phyloP scores from a whole-genome alignment of 2,797 vertebrate species.

The Leptodactylus fallax region DNA sequence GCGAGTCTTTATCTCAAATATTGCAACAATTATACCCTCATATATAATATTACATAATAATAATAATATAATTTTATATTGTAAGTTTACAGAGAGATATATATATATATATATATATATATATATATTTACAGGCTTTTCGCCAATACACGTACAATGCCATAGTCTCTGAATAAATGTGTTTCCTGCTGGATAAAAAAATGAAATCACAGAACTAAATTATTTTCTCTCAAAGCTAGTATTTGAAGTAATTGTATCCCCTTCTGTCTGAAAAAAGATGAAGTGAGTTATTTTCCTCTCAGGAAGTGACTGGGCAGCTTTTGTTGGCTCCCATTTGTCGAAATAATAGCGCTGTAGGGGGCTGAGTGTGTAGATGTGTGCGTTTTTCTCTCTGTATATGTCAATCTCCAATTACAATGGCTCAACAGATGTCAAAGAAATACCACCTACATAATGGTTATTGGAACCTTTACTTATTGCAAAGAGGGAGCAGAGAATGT shows the following conservation, averaged over 20 bases:
- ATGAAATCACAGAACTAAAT: constrained; percentile 34
- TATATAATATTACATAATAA: too few species aligned
- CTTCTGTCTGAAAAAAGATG: constrained; percentile 56
- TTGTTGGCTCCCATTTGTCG: constrained; percentile 61
- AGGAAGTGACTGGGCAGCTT: constrained; percentile 59
- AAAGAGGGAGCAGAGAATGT: constrained; percentile 12
- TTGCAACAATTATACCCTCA: too few species aligned
- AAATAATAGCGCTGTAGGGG: constrained; percentile 60
- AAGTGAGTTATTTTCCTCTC: constrained; percentile 62
- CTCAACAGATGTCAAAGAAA: constrained; percentile 62
- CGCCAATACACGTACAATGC: not conserved
- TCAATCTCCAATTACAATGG: constrained; percentile 61
- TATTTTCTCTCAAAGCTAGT: constrained; percentile 53
- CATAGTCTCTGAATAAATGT: constrained; percentile 16
- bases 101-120: too few species aligned
- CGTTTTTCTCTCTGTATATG: constrained; percentile 54
- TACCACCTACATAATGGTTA: constrained; percentile 32
- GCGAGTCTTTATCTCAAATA: too few species aligned
- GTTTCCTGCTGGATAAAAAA: constrained; percentile 27
- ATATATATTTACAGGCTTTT: not conserved
- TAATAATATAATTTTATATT: too few species aligned
- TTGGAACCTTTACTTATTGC: constrained; percentile 33
- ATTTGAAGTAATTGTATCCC: constrained; percentile 61
- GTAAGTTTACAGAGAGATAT: too few species aligned
- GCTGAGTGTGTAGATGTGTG: constrained; percentile 60